Evolutionary conservation across 2,113 vertebrate species (phyloP), one percentile per base, ranked within the genome.

Genomic region (Aegotheles bennettii): DNA sequence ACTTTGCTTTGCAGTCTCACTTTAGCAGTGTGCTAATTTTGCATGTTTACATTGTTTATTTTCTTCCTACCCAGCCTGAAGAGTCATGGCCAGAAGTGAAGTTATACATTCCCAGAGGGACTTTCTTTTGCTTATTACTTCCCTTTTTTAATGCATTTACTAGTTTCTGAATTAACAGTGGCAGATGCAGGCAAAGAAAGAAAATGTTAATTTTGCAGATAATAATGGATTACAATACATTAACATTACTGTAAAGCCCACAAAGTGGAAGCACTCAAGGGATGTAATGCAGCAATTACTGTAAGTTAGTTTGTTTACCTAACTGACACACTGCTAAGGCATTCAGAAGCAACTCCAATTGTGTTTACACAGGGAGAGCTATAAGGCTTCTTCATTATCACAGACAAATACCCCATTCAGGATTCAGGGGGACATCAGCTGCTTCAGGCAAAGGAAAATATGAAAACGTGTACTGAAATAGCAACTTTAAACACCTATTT

Each of bases 201-300:
- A 65, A 92, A 96, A 84, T 79, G 87, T 94, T 95, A 95, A 96
- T 96, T 97, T 90, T 94, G 88, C 75, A 94, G 86, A 93, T 95
- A 91, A 95, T 93, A 94, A 84, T 85, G 68, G 86, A 94, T 96
- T 95, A 94, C 67, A 88, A 87, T 87, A 91, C 65, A 89, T 95
- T 96, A 96, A 79, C 74, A 77, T 80, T 90, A 70, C 91, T 85
- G 90, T 73, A 89, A 94, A 95, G 83, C 73, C 59, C 75, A 94
- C 71, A 78, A 94, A 95, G 83, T 82, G 68, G 84, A 86, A 86
- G 91, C 85, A 92, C 95, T 94, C 92, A 16, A 82, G 95, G 92
- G 93, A 94, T 75, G 79, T 17, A 51, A n/a, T n/a, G 87, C 65
- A 96, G 88, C 89, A 94, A 95, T 94, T 95, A 88, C 92, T 85